A percentile compares a stretch with the other conserved stretches of the same genome.
phyloP scores from a whole-genome alignment of 2,888 invertebrate species.

The Cephus pygmeus region DNA sequence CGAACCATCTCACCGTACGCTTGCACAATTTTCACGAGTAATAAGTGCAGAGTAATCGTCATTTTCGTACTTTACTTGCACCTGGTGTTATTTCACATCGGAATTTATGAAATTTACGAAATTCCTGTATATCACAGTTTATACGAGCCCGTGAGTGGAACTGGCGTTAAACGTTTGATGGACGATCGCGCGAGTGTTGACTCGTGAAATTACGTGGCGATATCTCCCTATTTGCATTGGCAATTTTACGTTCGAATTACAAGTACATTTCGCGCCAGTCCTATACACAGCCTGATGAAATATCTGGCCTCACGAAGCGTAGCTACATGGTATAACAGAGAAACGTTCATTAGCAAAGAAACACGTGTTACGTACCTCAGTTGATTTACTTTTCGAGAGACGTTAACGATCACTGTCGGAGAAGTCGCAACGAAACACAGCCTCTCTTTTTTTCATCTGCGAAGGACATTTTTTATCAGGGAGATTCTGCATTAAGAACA shows the following conservation, averaged over 20 bases:
- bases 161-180: constrained; percentile 5
- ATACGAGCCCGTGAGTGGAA: constrained; percentile 5
- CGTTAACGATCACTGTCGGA: background rate
- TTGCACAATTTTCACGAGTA: background rate
- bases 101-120: background rate
- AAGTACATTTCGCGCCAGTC: background rate
- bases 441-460: background rate
- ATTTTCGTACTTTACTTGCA: background rate
- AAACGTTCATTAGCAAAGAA: background rate
- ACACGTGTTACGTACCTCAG: background rate
- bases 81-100: background rate
- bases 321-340: background rate
- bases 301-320: background rate
- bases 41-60: background rate
- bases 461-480: background rate
- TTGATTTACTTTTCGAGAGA: background rate
- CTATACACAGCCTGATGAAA: background rate
- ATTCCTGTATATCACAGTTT: background rate
- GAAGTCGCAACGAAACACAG: background rate
- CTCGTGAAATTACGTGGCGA: constrained; percentile 12
- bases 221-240: constrained; percentile 8
- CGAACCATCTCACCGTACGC: background rate
- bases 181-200: constrained; percentile 10
- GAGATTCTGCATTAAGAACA: background rate
- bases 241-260: constrained; percentile 11